Evolutionary conservation across 2,113 vertebrate species (phyloP), one percentile per base, ranked within the genome.

Genomic region (Steatornis caripensis): DNA sequence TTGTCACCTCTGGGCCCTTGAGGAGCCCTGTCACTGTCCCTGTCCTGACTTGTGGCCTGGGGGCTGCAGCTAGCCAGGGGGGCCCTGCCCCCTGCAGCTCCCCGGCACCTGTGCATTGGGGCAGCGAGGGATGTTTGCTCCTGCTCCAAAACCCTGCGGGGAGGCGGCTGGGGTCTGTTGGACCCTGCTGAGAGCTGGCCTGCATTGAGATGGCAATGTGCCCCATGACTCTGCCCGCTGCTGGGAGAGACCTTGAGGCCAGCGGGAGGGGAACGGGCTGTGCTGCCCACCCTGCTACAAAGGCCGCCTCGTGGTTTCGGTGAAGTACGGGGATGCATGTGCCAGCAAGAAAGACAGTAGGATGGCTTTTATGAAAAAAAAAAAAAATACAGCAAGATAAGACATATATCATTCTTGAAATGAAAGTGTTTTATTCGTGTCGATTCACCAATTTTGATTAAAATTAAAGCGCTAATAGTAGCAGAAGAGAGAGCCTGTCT

Each of bases 251-350:
- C 27, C 17, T 43, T 13, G 54, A 39, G 12, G 11, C 29, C 0
- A 3, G 15, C 1, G 0, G 18, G 12, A 49, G 6, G 11, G 34
- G 19, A 8, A 29, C 3, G 0, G 14, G 37, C 29, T 3, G 36
- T 39, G 34, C 37, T 24, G 15, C 39, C 0, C 1, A 13, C 39
- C 29, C 14, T 0, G 1, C 36, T 20, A 48, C 6, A 3, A 29
- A 66, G 53, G 21, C 15, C 12, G 11, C 12, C 37, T 29, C 0
- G 0, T 22, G 29, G 7, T 23, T 76, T 55, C 1, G 5, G 41
- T 41, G 7, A 6, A 30, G 58, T 15, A 15, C 6, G 0, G 0
- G 16, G 2, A 6, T 14, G 22, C 15, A 8, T 0, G 0, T 27
- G 12, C 5, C 32, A 32, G 30, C 18, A 58, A 49, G 48, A 91